These are phyloP conservation scores for Trachelus iudaicus DNA, from an alignment of 2,888 invertebrate genomes.

Conservation along the genomic window DNA sequence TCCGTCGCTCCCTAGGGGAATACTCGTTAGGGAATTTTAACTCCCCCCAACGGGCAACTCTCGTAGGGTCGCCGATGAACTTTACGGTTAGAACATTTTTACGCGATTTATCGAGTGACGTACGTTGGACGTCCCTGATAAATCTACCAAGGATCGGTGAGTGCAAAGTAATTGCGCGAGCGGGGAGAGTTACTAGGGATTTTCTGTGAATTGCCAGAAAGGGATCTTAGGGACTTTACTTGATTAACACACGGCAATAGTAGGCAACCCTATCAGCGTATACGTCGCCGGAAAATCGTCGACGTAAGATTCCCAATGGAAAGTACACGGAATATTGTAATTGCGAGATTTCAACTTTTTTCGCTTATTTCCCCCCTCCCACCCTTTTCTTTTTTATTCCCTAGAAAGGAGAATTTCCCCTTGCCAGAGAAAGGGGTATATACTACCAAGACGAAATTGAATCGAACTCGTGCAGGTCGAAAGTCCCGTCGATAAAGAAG, in stretches of 20 bases:
- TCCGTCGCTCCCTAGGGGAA: background rate
- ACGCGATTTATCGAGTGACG: background rate
- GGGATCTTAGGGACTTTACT: background rate
- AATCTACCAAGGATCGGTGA: background rate
- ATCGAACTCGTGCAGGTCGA: no score
- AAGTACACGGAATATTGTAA: no score
- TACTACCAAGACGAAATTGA: no score
- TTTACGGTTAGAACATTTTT: background rate
- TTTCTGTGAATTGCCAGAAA: background rate
- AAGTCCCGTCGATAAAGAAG: constrained; percentile 28
- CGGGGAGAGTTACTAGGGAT: background rate
- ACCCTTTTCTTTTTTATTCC: no score
- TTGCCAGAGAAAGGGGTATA: no score
- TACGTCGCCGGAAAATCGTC: background rate
- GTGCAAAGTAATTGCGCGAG: background rate
- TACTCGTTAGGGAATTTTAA: background rate
- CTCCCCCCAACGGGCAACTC: background rate
- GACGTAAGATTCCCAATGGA: no score
- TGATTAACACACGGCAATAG: background rate
- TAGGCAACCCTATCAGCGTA: background rate
- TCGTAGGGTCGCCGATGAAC: background rate
- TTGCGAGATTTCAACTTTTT: no score
- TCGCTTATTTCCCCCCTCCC: no score
- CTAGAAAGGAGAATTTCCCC: no score
- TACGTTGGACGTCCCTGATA: background rate